Base-by-base conservation (phyloP, 2,113 vertebrate species). In the Elanus axillaris region DNA sequence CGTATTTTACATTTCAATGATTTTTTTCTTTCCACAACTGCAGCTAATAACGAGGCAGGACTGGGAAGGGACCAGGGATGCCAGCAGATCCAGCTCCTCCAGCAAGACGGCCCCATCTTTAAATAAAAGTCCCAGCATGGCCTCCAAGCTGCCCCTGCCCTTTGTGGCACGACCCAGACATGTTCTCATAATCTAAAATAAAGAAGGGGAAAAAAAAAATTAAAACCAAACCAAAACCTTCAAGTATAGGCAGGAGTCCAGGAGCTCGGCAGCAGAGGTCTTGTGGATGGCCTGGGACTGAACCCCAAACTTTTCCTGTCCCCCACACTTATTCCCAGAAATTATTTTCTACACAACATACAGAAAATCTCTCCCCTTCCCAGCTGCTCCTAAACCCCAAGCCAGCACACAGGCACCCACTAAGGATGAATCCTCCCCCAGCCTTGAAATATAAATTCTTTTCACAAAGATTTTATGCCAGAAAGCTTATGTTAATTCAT, bases 51-150 rank as follows among this genome's bases (percentile, higher is more conserved):
- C 6, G 52, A 94, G 66, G 83, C 83, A 78, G 76, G 62, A 82
- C 29, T 43, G 36, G 81, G 64, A 93, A 58, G 21, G 88, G 71
- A 62, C 38, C 3, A 0, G 47, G 67, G 56, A 86, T 59, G 62
- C 71, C 1, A 0, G 38, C 0, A 3, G 38, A 83, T 36, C 23
- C 0, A 0, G 69, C 43, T 94, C 45, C 66, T 45, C 42, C 88
- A 10, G 69, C 4, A 1, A 77, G n/a, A 10, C 1, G 0, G 48
- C 27, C 15, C 11, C 53, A 34, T 40, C 48, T 67, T 67, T n/a
- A 45, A 80, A 59, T 10, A 67, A 94, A 89, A 90, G 63, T 6
- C 52, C 63, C 67, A 63, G 52, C 0, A 0, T 2, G 25, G 90
- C 71, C 67, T 45, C 66, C 3, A 0, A 86, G 53, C 58, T 17